These are phyloP conservation scores for Penaeus japonicus DNA, from an alignment of 1,140 invertebrate genomes.

Conservation along the genomic window DNA sequence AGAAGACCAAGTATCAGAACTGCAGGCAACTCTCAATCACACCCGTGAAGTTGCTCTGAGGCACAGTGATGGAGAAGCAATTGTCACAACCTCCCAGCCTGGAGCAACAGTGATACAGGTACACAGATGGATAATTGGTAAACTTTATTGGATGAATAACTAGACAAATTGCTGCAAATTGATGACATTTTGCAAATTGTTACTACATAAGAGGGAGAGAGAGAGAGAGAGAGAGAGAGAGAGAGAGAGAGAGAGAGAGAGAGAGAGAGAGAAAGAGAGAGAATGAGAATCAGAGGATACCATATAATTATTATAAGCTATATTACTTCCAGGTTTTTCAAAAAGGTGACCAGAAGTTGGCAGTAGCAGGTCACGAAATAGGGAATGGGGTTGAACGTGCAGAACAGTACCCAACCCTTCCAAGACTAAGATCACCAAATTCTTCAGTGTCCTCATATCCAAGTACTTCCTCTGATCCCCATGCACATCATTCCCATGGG, in stretches of 20 bases:
- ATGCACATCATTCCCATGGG: not conserved
- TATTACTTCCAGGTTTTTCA: slow-evolving; percentile 52
- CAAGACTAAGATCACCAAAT: slow-evolving; percentile 41
- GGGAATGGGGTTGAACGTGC: slow-evolving; percentile 24
- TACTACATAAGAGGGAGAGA: too few species aligned
- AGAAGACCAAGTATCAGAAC: slow-evolving; percentile 78
- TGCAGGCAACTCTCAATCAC: slow-evolving; percentile 42
- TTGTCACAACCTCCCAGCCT: slow-evolving; percentile 48
- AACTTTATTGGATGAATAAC: too few species aligned
- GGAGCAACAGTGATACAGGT: slow-evolving; percentile 58
- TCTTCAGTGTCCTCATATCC: slow-evolving; percentile 24
- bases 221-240: too few species aligned
- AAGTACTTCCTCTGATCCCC: not conserved
- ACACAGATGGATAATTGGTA: not conserved
- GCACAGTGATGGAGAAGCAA: slow-evolving; percentile 8
- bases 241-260: too few species aligned
- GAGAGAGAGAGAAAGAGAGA: too few species aligned
- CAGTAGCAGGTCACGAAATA: slow-evolving; percentile 41
- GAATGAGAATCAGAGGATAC: too few species aligned
- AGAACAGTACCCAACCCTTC: slow-evolving; percentile 47
- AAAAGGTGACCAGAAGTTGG: slow-evolving; percentile 53
- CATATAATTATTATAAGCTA: too few species aligned
- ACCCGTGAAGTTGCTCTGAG: slow-evolving; percentile 26
- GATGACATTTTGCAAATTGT: too few species aligned
- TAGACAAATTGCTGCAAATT: too few species aligned